A percentile compares a stretch with the other conserved stretches of the same genome.
These are phyloP conservation scores for Zoroaster sp. DNA, from an alignment of 53 echinoderm and acorn worm species.

Conservation along the genomic window DNA sequence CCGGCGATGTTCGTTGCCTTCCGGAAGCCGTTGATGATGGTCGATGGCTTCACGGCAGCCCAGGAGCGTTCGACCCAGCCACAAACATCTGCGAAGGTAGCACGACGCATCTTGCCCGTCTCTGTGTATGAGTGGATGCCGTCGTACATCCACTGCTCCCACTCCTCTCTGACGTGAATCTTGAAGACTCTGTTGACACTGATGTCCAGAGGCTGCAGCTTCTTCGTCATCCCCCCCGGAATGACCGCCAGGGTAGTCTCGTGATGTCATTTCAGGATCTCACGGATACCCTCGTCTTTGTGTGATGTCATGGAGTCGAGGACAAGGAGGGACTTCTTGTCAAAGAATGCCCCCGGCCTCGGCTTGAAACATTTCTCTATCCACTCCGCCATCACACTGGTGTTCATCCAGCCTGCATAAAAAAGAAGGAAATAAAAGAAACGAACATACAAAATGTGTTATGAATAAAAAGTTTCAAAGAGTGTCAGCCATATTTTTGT, in stretches of 20 bases:
- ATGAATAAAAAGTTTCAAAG: too few species aligned
- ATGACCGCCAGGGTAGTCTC: background rate
- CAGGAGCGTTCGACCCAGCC: conserved; percentile 3
- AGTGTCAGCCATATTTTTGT: too few species aligned
- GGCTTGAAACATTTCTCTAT: background rate
- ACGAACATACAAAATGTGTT: background rate
- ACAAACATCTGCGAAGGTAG: conserved; percentile 20
- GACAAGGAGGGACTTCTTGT: conserved; percentile 13
- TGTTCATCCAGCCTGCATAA: conserved; percentile 44
- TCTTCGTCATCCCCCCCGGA: conserved; percentile 34
- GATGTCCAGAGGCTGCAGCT: conserved; percentile 33
- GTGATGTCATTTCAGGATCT: background rate
- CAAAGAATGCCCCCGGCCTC: background rate
- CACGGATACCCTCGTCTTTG: background rate
- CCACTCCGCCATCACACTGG: conserved; percentile 11
- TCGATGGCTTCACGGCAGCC: background rate
- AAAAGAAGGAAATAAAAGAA: background rate
- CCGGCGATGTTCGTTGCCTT: conserved; percentile 24
- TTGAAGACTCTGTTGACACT: conserved; percentile 37
- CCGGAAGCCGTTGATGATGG: conserved; percentile 38
- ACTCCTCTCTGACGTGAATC: background rate
- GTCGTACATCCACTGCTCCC: conserved; percentile 17
- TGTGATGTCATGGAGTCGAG: conserved; percentile 32
- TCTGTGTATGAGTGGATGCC: background rate
- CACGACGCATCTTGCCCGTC: conserved; percentile 14